Base-by-base conservation (phyloP, 1,140 invertebrate species). In the Liolophura sinensis region DNA sequence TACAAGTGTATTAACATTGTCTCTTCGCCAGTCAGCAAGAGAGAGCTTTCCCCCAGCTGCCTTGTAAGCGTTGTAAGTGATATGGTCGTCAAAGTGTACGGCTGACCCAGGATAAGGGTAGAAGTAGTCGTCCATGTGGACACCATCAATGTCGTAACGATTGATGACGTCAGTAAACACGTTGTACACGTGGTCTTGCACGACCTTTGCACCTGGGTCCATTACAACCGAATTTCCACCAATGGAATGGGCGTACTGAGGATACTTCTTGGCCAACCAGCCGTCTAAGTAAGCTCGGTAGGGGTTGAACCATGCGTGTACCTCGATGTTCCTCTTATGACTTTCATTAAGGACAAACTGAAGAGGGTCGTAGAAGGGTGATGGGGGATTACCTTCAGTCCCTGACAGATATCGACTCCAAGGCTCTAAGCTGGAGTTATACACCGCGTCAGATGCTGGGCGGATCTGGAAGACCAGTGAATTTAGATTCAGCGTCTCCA, bases 41-140 rank as follows among this genome's bases (percentile, higher is more conserved):
- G 66, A 66, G n/a, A 82, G 60, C 18, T 52, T 69, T 1, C 80
- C 80, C 22, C 81, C 79, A 18, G 24, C 54, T 12, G 51, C 25
- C 55, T 60, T 65, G 67, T 83, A 81, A 0, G 59, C 65, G 16
- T 64, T 51, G 65, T 79, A 83, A 0, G 80, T 80, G 20, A 59
- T 49, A 11, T 69, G 54, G 55, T 81, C 81, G 0, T 79, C 79
- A 65, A 83, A 82, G 22, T 50, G 60, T 16, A 67, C 60, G 11
- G 70, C 75, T 15, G 65, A 66, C 22, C 71, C 74, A 1, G 80
- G 80, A 67, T 82, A 83, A 1, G 81, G 81, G 65, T 83, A 83
- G 67, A 83, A 83, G 65, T 83, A 83, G 67, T 83, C 81, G 61
- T 83, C 81, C 63, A 83, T 78, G 59, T 82, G 80, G 12, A 82